These are phyloP conservation scores for Stratiolaelaps scimitus DNA, from an alignment of 1,140 invertebrate genomes.

Conservation along the genomic window DNA sequence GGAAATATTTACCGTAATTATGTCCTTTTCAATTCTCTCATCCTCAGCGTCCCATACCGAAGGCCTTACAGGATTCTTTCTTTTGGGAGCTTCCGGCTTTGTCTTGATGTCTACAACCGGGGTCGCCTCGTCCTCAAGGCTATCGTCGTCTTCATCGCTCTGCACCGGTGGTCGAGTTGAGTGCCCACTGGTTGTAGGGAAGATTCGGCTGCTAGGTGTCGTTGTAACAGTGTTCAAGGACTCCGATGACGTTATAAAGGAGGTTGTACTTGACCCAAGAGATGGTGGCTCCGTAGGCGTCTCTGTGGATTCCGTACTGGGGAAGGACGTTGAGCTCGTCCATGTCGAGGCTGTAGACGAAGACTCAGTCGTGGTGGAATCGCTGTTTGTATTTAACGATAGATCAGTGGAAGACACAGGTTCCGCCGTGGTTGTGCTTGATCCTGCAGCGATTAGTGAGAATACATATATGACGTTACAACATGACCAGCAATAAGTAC, in stretches of 20 bases:
- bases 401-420: too few relatives aligned
- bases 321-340: background rate
- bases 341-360: background rate
- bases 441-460: too few relatives aligned
- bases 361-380: background rate
- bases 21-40: conserved; percentile 13
- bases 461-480: too few relatives aligned
- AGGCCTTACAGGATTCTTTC: background rate
- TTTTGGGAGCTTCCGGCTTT: background rate
- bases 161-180: background rate
- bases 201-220: background rate
- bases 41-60: background rate
- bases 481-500: too few relatives aligned
- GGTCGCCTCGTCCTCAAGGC: background rate
- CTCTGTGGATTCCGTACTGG: background rate
- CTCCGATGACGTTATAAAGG: too few relatives aligned
- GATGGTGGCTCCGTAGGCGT: background rate
- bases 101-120: conserved; percentile 15
- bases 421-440: too few relatives aligned
- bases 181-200: background rate
- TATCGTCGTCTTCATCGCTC: background rate
- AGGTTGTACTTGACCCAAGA: too few relatives aligned
- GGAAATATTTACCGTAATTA: conserved; percentile 9
- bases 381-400: background rate
- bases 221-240: too few relatives aligned